Conservation (phyloP, 1,140 invertebrate genomes). For the Radopholus similis region DNA sequence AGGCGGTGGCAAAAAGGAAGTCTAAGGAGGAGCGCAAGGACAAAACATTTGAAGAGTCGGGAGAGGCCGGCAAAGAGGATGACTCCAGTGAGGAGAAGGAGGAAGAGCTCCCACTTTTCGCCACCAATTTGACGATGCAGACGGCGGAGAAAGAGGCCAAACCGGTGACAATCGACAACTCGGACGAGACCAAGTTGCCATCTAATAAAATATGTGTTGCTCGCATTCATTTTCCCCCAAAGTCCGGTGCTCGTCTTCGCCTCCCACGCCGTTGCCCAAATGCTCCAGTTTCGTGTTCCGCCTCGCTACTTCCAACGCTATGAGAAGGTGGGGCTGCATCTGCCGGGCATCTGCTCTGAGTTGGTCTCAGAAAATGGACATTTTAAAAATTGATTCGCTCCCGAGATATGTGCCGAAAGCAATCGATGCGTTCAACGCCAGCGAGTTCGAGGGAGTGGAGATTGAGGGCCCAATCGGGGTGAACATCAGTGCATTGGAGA, state of each 20-base stretch:
- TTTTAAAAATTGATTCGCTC: no score
- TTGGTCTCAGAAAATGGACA: no score
- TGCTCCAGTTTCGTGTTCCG: constrained; percentile 38
- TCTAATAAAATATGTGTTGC: neutral
- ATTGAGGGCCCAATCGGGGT: constrained; percentile 60
- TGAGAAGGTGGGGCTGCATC: constrained; percentile 44
- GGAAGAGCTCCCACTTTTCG: neutral
- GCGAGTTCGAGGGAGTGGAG: constrained; percentile 56
- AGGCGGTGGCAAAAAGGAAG: constrained; percentile 1
- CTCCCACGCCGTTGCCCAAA: constrained; percentile 29
- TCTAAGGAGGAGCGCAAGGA: neutral
- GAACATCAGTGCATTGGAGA: constrained; percentile 54
- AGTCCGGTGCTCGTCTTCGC: constrained; percentile 42
- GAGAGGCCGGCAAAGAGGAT: neutral
- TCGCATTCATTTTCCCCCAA: neutral
- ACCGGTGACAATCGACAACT: constrained; percentile 47
- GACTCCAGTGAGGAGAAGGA: neutral
- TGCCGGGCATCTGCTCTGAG: constrained; percentile 57
- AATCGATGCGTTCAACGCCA: constrained; percentile 56
- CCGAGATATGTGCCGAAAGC: constrained; percentile 57
- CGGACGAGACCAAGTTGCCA: constrained; percentile 50
- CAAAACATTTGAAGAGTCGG: constrained; percentile 13
- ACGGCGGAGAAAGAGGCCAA: constrained; percentile 5
- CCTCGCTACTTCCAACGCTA: constrained; percentile 38
- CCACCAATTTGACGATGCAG: constrained; percentile 4